These are phyloP conservation scores for Galeopterus variegatus DNA, from an alignment of 2,113 vertebrate species.

Conservation along the genomic window DNA sequence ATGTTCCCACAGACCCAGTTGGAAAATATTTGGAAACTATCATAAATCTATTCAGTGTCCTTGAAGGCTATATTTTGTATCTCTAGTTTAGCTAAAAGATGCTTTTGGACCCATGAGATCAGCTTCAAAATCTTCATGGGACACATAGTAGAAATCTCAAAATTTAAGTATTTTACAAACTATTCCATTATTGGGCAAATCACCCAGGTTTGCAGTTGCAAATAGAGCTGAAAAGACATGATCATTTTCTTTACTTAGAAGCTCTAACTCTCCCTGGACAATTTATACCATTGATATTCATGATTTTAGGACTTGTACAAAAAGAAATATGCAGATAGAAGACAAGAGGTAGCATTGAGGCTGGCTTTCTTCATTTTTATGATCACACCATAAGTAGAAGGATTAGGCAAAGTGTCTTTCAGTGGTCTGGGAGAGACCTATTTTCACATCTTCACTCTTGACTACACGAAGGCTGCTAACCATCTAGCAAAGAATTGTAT, in stretches of 20 bases:
- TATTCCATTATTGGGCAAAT: conserved; percentile 73
- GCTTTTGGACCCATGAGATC: conserved; percentile 82
- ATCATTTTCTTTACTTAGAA: conserved; percentile 49
- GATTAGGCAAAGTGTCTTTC: background rate
- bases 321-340: background rate
- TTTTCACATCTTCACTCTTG: background rate
- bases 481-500: conserved; percentile 21
- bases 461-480: background rate
- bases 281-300: background rate
- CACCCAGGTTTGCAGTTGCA: conserved; percentile 74
- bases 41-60: conserved; percentile 80
- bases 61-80: conserved; percentile 84
- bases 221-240: conserved; percentile 3
- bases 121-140: conserved; percentile 79
- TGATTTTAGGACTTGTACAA: background rate
- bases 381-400: background rate
- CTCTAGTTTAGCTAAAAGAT: conserved; percentile 85
- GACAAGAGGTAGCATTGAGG: background rate
- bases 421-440: background rate
- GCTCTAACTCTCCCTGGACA: background rate
- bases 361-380: conserved; percentile 16
- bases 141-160: conserved; percentile 80
- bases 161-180: conserved; percentile 84
- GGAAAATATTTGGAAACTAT: conserved; percentile 77
- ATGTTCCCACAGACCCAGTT: conserved; percentile 71